A percentile compares a stretch with the other conserved stretches of the same genome.
Conservation (phyloP, 2,888 invertebrate genomes). For the Thera britannica region DNA sequence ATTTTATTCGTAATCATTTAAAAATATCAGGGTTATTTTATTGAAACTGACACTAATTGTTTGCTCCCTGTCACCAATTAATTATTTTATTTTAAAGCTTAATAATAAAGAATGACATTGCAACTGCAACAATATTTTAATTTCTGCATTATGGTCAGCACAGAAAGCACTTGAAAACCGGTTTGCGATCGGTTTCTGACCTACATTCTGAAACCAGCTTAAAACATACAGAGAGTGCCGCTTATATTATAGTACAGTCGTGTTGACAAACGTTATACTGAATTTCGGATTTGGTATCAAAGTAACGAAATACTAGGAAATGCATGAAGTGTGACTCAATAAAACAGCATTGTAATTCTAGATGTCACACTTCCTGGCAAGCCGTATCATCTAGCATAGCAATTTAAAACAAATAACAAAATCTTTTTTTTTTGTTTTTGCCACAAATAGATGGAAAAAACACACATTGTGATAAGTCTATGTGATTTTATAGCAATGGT, state of each 20-base stretch:
- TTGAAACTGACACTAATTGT: neutral
- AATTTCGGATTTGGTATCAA: constrained; percentile 20
- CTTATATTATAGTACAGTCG: constrained; percentile 29
- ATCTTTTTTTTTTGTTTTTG: neutral
- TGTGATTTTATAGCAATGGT: no score
- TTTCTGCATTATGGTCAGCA: constrained; percentile 23
- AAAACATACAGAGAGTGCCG: constrained; percentile 28
- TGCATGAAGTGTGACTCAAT: constrained; percentile 1
- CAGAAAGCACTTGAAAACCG: constrained; percentile 49
- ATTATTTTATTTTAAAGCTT: neutral
- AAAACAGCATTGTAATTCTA: constrained; percentile 5
- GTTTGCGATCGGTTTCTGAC: constrained; percentile 45
- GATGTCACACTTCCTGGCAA: neutral
- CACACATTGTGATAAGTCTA: no score
- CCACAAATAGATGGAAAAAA: no score
- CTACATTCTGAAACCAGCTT: constrained; percentile 46
- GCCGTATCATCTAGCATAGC: neutral
- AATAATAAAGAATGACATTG: constrained; percentile 12
- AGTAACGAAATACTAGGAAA: constrained; percentile 19
- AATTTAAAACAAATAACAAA: neutral
- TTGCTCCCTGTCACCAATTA: neutral
- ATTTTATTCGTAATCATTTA: neutral
- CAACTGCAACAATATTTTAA: constrained; percentile 17
- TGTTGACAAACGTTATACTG: constrained; percentile 20
- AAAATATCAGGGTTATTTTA: neutral